A percentile compares a stretch with the other conserved stretches of the same genome.
Evolutionary conservation across 2,113 vertebrate genomes (phyloP).

Genomic region (Cebus imitator): DNA sequence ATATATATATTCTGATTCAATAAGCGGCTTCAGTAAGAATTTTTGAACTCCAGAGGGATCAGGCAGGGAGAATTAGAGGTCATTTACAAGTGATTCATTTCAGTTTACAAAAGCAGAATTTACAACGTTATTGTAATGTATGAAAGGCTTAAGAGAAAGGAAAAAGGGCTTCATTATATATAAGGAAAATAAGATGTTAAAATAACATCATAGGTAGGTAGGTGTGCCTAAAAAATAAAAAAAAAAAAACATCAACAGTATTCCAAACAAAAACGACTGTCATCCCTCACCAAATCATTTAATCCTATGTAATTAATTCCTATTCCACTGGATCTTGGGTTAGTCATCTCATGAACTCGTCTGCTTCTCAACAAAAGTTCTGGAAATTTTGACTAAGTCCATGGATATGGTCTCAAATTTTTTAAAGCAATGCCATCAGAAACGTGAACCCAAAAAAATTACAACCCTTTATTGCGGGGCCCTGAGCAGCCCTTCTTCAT

Average conservation of each 20-base stretch:
- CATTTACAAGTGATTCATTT: slow-evolving; percentile 13
- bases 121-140: neutral
- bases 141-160: neutral
- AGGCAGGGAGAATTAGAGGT: neutral
- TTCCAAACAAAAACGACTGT: neutral
- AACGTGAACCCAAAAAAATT: neutral
- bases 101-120: neutral
- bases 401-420: neutral
- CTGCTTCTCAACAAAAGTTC: neutral
- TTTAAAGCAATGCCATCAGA: neutral
- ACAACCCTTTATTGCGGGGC: neutral
- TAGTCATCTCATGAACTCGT: neutral
- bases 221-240: too few relatives aligned
- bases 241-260: neutral
- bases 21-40: neutral
- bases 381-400: neutral
- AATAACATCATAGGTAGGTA: neutral
- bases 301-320: neutral
- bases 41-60: neutral
- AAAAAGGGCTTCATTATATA: neutral
- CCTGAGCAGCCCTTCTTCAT: neutral
- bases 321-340: neutral
- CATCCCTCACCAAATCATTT: neutral
- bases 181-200: neutral
- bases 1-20: neutral